Base-by-base conservation (phyloP, 30 jellyfish, hydroid and myxozoan species). In the Clytia hemisphaerica region DNA sequence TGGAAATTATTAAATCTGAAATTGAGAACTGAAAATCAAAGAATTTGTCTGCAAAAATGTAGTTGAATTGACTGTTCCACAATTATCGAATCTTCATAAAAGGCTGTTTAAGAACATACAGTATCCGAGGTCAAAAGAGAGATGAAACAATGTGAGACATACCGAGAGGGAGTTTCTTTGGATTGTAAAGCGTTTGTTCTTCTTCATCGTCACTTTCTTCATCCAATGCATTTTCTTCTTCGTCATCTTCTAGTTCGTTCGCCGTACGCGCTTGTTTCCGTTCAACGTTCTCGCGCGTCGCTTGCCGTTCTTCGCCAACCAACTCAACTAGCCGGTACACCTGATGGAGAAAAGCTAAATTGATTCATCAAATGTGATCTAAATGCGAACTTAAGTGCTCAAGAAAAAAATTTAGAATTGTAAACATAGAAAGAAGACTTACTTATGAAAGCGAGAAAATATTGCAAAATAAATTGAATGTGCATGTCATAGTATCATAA, bases 161-260 rank as follows among this genome's bases (percentile, higher is more conserved):
- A 84, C 95, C 95, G 21, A 86, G 69, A 15, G 96, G 96, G 38
- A 86, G 96, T 46, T 86, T 79, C 58, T 86, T 86, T 3, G 96
- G 96, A 79, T 86, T 86, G 78, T 86, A 86, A n/a, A 86, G 82
- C 31, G 71, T 79, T 66, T 86, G 96, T 58, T 78, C 93, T 36
- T 86, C 96, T 57, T 86, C 96, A 10, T 86, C 94, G 49, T 76
- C 97, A 1, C 95, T 74, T 27, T 80, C 94, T 29, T 80, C 93
- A 42, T 70, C 69, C 26, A 69, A 77, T 19, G 76, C 93, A 1
- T 67, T 85, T n/a, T 88, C 94, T 31, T 81, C 97, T 71, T 88
- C 97, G 37, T 88, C 97, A 51, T 88, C 94, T 42, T 78, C 94
- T 42, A 86, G 49, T 57, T 86, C 96, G 67, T 86, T 92, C 29